Conservation (phyloP, 1,140 invertebrate species). For the Eufriesea mexicana region DNA sequence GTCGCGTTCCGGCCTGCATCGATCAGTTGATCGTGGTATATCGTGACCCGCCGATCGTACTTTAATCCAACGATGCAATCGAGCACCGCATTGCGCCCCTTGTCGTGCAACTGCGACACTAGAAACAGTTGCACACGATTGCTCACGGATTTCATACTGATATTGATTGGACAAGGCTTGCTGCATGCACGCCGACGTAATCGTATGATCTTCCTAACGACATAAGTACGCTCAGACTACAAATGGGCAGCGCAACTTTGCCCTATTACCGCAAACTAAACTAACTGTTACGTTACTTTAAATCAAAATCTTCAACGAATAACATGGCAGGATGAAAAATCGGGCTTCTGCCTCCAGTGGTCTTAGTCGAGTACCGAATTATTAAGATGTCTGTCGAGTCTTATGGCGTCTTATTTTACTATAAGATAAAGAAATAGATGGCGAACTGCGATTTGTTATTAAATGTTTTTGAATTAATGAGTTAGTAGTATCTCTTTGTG, state of each 20-base stretch:
- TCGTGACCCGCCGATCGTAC: conserved; percentile 68
- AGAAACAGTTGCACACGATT: conserved; percentile 64
- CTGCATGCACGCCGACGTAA: conserved; percentile 56
- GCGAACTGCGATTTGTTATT: too few species aligned
- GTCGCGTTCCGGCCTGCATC: conserved; percentile 61
- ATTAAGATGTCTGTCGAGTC: too few species aligned
- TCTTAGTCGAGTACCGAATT: too few species aligned
- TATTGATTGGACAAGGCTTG: conserved; percentile 57
- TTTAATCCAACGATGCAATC: conserved; percentile 66
- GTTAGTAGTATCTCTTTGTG: too few species aligned
- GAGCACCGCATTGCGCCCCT: conserved; percentile 60
- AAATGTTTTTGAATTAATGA: too few species aligned
- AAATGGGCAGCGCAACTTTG: conserved; percentile 1
- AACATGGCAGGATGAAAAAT: neutral
- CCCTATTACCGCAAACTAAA: neutral
- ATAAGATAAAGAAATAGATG: too few species aligned
- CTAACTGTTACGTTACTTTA: neutral
- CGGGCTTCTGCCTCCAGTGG: too few species aligned
- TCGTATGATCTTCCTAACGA: conserved; percentile 48
- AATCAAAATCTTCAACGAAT: neutral
- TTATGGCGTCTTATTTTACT: too few species aligned
- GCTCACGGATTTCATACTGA: conserved; percentile 62
- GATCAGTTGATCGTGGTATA: conserved; percentile 66
- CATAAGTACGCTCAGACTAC: conserved; percentile 21
- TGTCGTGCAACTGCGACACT: conserved; percentile 67